Evolutionary conservation across 2,797 vertebrate genomes (phyloP).

Genomic region (Oreochromis mossambicus): DNA sequence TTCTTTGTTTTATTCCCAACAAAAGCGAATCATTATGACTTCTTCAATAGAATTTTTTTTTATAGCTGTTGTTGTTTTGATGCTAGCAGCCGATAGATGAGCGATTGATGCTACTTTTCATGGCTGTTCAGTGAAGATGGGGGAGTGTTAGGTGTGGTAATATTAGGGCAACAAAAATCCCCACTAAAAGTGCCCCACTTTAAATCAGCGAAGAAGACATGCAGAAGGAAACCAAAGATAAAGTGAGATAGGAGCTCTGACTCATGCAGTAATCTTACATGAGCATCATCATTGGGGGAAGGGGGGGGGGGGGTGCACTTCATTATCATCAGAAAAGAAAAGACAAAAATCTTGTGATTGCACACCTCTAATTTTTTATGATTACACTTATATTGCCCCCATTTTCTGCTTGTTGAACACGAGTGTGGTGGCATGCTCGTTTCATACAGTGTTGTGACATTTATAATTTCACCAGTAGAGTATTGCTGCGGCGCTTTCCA

Average conservation of each 20-base stretch:
- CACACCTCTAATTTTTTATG: not conserved
- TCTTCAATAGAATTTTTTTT: not conserved
- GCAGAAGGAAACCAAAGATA: not conserved
- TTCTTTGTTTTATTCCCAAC: not conserved
- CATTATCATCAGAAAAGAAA: not conserved
- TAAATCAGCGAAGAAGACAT: not conserved
- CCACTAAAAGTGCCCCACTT: not conserved
- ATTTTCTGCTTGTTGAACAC: not conserved
- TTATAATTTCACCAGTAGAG: not conserved
- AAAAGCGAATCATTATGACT: not conserved
- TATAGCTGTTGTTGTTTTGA: not conserved
- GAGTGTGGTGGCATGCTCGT: not conserved
- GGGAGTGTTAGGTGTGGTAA: not conserved
- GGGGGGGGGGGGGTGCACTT: rapidly evolving
- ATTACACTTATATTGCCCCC: not conserved
- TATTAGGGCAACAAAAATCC: not conserved
- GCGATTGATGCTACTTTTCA: not conserved
- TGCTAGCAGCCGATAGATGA: not conserved
- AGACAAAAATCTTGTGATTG: not conserved
- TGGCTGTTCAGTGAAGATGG: not conserved
- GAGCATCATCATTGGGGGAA: not conserved
- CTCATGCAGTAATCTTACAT: not conserved
- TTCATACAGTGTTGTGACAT: not conserved
- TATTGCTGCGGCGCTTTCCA: not conserved
- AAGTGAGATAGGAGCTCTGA: not conserved